Evolutionary conservation across 2,888 invertebrate species (phyloP).

Genomic region (Lingula anatina): DNA sequence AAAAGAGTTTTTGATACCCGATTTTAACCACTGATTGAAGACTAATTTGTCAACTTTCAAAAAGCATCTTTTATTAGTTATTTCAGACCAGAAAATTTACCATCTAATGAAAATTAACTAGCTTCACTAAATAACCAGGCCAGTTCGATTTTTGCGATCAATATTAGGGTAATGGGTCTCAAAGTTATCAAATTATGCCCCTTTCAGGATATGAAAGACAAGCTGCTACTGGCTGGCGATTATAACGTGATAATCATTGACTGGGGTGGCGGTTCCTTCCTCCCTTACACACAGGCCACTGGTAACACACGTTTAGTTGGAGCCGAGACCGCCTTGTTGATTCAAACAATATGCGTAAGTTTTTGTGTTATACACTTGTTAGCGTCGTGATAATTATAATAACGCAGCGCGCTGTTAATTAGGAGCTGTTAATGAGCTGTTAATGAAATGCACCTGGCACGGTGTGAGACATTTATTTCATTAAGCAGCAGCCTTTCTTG

Average conservation of each 20-base stretch:
- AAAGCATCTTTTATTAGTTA: not conserved
- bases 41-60: too few relatives aligned
- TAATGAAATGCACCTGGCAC: too few relatives aligned
- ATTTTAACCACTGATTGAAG: too few relatives aligned
- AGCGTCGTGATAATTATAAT: too few relatives aligned
- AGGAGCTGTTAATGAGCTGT: too few relatives aligned
- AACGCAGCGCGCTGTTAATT: too few relatives aligned
- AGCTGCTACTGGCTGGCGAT: constrained; percentile 27
- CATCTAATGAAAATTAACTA: not conserved
- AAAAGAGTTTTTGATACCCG: too few relatives aligned
- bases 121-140: not conserved
- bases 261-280: constrained; percentile 34
- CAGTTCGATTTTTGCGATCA: too few relatives aligned
- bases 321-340: constrained; percentile 43
- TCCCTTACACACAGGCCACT: constrained; percentile 49
- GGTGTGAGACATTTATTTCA: too few relatives aligned
- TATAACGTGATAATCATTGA: constrained; percentile 36
- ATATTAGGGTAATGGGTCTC: too few relatives aligned
- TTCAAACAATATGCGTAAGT: constrained; percentile 23
- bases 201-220: constrained; percentile 30
- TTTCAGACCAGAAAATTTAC: not conserved
- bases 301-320: constrained; percentile 52
- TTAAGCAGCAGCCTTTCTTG: too few relatives aligned
- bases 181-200: not conserved
- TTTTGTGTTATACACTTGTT: too few relatives aligned